A percentile compares a stretch with the other conserved stretches of the same genome.
phyloP scores from a whole-genome alignment of 2,888 invertebrate species.

The Parascotia fuliginaria region DNA sequence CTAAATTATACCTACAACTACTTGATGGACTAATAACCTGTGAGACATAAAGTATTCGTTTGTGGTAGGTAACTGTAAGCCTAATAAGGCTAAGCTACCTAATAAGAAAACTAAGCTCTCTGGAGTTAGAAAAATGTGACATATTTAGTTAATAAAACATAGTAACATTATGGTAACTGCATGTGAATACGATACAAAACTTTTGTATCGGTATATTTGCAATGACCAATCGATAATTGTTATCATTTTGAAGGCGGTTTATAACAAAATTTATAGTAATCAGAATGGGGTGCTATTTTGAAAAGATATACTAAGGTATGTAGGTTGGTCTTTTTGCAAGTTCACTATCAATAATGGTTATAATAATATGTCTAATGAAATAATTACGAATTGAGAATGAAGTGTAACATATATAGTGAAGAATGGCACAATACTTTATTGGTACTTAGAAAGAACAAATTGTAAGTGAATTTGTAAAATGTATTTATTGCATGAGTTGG shows the following conservation, averaged over 20 bases:
- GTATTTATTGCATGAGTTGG: constrained; percentile 64
- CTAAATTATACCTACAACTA: constrained; percentile 5
- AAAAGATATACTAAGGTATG: constrained; percentile 71
- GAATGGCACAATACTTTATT: neutral
- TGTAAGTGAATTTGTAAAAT: constrained; percentile 53
- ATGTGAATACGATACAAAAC: constrained; percentile 7
- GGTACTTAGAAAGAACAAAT: constrained; percentile 7
- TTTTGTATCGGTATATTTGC: constrained; percentile 21
- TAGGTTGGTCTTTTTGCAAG: constrained; percentile 56
- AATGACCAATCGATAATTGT: constrained; percentile 59
- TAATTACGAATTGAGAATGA: neutral
- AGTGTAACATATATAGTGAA: neutral
- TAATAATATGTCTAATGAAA: constrained; percentile 6
- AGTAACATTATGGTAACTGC: constrained; percentile 14
- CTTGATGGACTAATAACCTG: too few species aligned
- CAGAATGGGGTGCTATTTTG: constrained; percentile 82
- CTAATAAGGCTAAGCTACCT: too few species aligned
- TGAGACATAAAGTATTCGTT: too few species aligned
- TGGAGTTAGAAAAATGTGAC: constrained; percentile 24
- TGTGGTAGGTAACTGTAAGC: constrained; percentile 17
- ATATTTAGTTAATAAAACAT: constrained; percentile 21
- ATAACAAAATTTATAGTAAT: constrained; percentile 54
- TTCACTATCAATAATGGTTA: constrained; percentile 56
- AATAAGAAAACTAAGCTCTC: constrained; percentile 31
- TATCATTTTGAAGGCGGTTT: constrained; percentile 50